Base-by-base conservation (phyloP, 2,888 invertebrate genomes). In the Nycteola revayana region DNA sequence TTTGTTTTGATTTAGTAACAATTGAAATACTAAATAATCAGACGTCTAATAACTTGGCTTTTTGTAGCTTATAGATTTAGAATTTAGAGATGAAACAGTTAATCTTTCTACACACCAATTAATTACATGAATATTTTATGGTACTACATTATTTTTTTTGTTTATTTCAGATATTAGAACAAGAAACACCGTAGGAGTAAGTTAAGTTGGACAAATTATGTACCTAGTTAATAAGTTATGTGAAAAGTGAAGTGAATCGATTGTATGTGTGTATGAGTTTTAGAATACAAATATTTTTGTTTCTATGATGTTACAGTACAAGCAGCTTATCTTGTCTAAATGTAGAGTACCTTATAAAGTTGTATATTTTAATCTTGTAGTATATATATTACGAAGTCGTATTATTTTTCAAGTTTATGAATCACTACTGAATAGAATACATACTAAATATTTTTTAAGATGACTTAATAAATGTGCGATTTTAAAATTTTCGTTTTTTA, bases 181-280 rank as follows among this genome's bases (percentile, higher is more conserved):
- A 17, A 10, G 29, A 17, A 25, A 11, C 11, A 31, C 27, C 21
- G 25, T 39, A 22, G 21, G 33, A 25, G 6, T 36, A 14, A 10
- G 36, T 32, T 25, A 30, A 38, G 41, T 42, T 36, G 50, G 56
- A 59, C 48, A 49, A 53, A 44, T 36, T 42, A 32, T 50, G 38
- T 57, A n/a, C n/a, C n/a, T n/a, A 57, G 41, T 49, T 17, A 32
- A 40, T 49, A 58, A 50, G 56, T 50, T 50, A 50, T 17, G 48
- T 53, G 41, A 55, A 40, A 45, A 52, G 55, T 53, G 41, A 55
- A 40, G 47, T 55, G 55, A 40, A 44, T 42, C 39, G 42, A 47
- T 26, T 10, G 36, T 46, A 28, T 40, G 53, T 46, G 57, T 48
- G 53, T 50, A 55, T 53, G 48, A 48, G 40, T 47, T 26, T 30